Base-by-base conservation (phyloP, 2,113 vertebrate species). In the Prionailurus bengalensis region DNA sequence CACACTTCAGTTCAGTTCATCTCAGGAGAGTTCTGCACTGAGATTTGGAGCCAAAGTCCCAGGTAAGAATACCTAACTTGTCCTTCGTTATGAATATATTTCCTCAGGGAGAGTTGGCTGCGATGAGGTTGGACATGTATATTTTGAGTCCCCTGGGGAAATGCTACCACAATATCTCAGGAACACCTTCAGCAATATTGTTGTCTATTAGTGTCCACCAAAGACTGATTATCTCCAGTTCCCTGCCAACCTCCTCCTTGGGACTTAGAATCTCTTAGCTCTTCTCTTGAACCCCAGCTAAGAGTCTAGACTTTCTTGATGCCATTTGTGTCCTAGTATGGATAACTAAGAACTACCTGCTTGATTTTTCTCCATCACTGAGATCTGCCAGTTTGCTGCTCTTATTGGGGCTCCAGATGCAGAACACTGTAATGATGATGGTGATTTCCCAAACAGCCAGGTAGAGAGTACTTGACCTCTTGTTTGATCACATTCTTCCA, bases 1-100 rank as follows among this genome's bases (percentile, higher is more conserved):
- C 42, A 70, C 48, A 55, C n/a, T 96, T 93, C 76, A 74, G 55
- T 81, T 92, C 14, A 73, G 93, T 61, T 95, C 51, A 96, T 65
- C 71, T 91, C 42, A 23, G 16, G 42, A n/a, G 39, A 27, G 39
- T 73, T 90, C 36, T 63, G 21, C 33, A 33, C 23, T 91, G 61
- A 48, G 31, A 55, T 65, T 85, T 78, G 61, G 31, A 91, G 17
- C 23, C 53, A 45, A 95, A 96, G 25, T 70, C 71, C 58, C 74
- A 81, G 39, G 23, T 88, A 63, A n/a, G 36, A 45, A 55, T 82
- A 92, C 48, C 16, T 82, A 84, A 91, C 42, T 86, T 96, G 4
- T 87, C 71, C 15, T 96, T 11, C 66, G 10, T 76, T 63, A 13
- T 81, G 36, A 89, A 78, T 84, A 19, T 53, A 93, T 92, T 87